Percentiles rank a stretch among this genome's conserved stretches.
Conservation (phyloP, 2,113 vertebrate genomes). For the Indicator maculatus region DNA sequence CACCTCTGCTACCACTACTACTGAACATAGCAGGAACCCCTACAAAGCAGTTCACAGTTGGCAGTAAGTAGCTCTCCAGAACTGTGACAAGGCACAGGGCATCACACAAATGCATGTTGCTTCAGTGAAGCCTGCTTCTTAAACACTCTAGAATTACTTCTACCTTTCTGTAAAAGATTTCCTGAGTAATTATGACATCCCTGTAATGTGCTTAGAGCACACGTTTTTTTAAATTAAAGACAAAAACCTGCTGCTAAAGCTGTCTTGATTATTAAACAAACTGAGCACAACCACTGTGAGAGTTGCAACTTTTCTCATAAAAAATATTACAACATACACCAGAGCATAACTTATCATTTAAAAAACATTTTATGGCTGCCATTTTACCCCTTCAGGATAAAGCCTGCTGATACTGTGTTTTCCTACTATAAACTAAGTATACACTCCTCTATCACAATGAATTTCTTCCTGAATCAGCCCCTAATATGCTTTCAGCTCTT, state of each 20-base stretch:
- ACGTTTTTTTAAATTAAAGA: background rate
- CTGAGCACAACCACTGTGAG: background rate
- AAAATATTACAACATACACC: background rate
- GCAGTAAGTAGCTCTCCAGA: background rate
- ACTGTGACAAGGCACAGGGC: background rate
- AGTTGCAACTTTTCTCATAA: background rate
- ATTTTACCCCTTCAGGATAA: background rate
- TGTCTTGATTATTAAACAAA: conserved; percentile 4
- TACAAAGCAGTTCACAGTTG: background rate
- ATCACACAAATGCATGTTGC: background rate
- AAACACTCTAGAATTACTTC: background rate
- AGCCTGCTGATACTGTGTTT: background rate
- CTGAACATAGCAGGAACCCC: background rate
- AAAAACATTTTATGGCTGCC: background rate
- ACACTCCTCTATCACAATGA: background rate
- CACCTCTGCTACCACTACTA: background rate
- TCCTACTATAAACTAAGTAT: background rate
- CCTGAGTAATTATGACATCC: background rate
- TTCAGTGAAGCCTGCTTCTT: background rate
- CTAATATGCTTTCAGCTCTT: background rate
- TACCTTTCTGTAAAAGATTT: background rate
- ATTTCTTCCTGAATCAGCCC: background rate
- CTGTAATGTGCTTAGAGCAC: background rate
- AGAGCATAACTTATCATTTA: background rate
- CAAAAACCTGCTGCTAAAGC: background rate